Percentiles rank a stretch among this genome's conserved stretches.
phyloP scores from a whole-genome alignment of 2,113 vertebrate species.

The Ageneiosus marmoratus region DNA sequence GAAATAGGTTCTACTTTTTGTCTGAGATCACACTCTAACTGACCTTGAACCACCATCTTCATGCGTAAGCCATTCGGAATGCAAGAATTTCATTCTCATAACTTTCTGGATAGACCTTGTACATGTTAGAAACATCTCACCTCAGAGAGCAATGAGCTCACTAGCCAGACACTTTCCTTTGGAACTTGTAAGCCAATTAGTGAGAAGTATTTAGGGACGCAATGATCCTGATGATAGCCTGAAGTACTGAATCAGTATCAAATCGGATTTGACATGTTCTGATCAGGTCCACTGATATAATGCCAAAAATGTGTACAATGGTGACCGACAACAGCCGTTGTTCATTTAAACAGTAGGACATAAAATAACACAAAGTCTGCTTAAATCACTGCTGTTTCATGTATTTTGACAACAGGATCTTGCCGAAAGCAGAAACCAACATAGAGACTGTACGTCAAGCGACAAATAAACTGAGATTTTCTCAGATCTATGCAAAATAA shows the following conservation, averaged over 20 bases:
- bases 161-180: neutral
- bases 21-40: too few species aligned
- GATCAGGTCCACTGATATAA: neutral
- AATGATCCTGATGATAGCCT: neutral
- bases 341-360: neutral
- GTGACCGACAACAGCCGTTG: neutral
- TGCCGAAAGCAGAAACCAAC: neutral
- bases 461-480: neutral
- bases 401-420: neutral
- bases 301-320: neutral
- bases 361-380: neutral
- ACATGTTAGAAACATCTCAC: neutral
- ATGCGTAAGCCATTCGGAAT: too few species aligned
- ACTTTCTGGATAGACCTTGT: too few species aligned
- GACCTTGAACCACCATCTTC: too few species aligned
- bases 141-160: slow-evolving; percentile 27
- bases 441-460: neutral
- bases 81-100: too few species aligned
- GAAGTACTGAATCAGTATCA: neutral
- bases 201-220: slow-evolving; percentile 26
- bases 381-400: neutral
- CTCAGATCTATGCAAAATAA: neutral
- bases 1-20: too few species aligned
- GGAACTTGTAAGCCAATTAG: slow-evolving; percentile 42
- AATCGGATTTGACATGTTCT: neutral